Base-by-base conservation (phyloP, 1,140 invertebrate genomes). In the Trichonephila clavipes region DNA sequence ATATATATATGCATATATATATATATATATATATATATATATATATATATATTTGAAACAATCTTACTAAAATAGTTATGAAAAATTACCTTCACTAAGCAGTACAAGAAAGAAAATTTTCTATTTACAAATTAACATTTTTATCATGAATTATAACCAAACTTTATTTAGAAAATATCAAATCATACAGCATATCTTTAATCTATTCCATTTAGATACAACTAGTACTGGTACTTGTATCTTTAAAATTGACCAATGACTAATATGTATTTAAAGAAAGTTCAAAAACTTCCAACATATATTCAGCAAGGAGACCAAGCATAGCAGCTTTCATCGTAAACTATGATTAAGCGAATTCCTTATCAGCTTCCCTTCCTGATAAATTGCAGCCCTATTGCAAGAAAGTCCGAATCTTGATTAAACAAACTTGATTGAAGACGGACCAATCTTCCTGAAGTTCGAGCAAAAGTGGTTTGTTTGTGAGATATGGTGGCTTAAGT, bases 331-430 rank as follows among this genome's bases (percentile, higher is more conserved):
- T 61, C 88, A 81, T 61, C 81, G 81, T 90, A 90, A 90, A 90
- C 72, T 90, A 90, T 90, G 69, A 90, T 90, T 81, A 66, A 90
- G 40, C 51, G 58, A 10, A 90, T 59, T 90, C 88, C 72, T 90
- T 90, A 90, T 90, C 88, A 81, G n/a, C 58, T 82, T 59, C 58
- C n/a, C 51, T 4, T 24, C 10, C 69, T 90, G 88, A 90, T 90
- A 90, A 81, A 90, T 66, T 90, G 88, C 88, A 21, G 44, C 88
- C 69, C 88, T 24, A 69, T 90, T 90, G 88, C 88, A 90, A 90
- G 88, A 59, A 90, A 59, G 88, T 81, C 88, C 40, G 88, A 90
- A 90, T 90, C 88, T 90, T 90, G 88, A 90, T 90, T 90, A 90
- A 90, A 90, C 88, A 90, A 81, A 90, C 69, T 90, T 90, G 88